phyloP scores from a whole-genome alignment of 2,797 vertebrate species.

The Sebastolobus altivelis region DNA sequence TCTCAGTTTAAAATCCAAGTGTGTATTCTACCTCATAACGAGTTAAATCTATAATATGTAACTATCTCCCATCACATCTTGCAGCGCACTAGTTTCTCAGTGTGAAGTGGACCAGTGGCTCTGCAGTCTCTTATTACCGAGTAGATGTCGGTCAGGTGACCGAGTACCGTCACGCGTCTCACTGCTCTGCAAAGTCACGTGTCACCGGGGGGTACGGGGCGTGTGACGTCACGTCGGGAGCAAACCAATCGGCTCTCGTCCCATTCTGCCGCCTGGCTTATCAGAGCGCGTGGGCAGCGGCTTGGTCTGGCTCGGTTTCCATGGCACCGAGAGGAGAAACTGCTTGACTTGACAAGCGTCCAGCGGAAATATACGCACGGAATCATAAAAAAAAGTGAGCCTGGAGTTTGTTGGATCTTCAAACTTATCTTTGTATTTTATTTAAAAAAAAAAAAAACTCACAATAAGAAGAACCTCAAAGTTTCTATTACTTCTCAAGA shows the following conservation, averaged over 20 bases:
- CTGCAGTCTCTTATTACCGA: constrained; percentile 21
- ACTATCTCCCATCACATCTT: neutral
- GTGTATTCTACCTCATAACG: neutral
- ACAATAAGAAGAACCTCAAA: neutral
- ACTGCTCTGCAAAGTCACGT: constrained; percentile 44
- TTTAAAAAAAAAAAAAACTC: neutral
- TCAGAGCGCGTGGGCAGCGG: constrained; percentile 73
- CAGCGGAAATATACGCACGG: neutral
- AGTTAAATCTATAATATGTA: neutral
- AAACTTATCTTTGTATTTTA: neutral
- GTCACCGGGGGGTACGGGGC: constrained; percentile 19
- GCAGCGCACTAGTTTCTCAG: neutral
- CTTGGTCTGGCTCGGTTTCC: constrained; percentile 74
- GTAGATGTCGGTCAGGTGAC: constrained; percentile 47
- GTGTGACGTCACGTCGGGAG: constrained; percentile 55
- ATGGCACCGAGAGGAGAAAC: constrained; percentile 75
- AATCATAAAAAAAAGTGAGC: neutral
- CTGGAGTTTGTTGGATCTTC: neutral
- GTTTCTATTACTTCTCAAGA: neutral
- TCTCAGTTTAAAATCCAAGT: neutral
- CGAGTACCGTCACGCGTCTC: constrained; percentile 43
- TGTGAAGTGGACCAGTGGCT: neutral
- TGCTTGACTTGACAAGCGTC: constrained; percentile 40
- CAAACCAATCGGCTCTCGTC: constrained; percentile 66
- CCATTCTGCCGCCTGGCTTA: constrained; percentile 64